Conservation (phyloP, 2,113 vertebrate species). For the Varanus salvator region DNA sequence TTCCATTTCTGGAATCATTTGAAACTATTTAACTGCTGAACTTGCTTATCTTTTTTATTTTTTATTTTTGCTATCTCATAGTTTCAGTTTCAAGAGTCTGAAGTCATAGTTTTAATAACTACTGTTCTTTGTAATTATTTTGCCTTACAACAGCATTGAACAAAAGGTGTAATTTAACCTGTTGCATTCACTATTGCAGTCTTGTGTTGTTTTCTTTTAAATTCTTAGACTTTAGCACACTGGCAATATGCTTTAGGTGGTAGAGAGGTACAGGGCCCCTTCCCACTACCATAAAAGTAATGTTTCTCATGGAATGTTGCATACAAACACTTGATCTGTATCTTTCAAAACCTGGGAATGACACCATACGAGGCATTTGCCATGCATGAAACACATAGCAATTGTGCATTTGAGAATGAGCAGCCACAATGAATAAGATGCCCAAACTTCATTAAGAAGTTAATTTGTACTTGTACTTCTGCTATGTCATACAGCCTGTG, state of each 20-base stretch:
- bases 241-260: background rate
- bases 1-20: background rate
- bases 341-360: background rate
- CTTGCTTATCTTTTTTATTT: background rate
- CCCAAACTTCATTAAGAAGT: background rate
- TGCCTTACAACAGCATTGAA: background rate
- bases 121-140: background rate
- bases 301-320: background rate
- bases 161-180: background rate
- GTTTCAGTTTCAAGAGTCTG: background rate
- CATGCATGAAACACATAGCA: constrained; percentile 3
- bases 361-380: background rate
- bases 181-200: background rate
- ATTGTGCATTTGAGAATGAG: background rate
- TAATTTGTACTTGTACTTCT: background rate
- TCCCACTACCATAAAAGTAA: background rate
- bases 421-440: background rate
- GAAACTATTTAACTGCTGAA: background rate
- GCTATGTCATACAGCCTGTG: background rate
- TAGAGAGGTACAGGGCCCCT: background rate
- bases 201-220: background rate
- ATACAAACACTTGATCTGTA: background rate
- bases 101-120: background rate
- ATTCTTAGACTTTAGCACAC: background rate
- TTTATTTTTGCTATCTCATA: background rate